Conservation (phyloP, 2,113 vertebrate genomes). For the Ctenomys sociabilis region DNA sequence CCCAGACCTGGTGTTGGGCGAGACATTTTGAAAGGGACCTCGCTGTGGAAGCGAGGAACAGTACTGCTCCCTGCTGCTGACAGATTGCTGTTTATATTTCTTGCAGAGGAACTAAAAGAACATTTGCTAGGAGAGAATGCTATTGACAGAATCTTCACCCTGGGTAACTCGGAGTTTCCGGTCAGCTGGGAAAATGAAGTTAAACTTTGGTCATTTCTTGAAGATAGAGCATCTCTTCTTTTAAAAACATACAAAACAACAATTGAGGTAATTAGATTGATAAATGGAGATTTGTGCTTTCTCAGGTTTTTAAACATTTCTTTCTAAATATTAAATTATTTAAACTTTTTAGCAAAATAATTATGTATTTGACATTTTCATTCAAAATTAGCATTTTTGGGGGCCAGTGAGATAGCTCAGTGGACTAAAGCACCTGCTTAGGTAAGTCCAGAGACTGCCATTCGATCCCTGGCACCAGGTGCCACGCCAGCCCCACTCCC, state of each 20-base stretch:
- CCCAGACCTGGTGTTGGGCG: fast-evolving
- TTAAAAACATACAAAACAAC: constrained; percentile 97
- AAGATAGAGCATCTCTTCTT: constrained; percentile 95
- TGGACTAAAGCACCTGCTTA: too few species aligned
- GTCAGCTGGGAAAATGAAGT: constrained; percentile 99
- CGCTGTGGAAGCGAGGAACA: not conserved
- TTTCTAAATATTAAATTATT: not conserved
- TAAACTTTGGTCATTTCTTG: constrained; percentile 98
- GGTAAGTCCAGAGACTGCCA: too few species aligned
- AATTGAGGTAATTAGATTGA: constrained; percentile 86
- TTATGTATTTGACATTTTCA: not conserved
- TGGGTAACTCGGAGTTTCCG: constrained; percentile 96
- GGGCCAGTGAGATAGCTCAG: too few species aligned
- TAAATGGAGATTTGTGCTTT: not conserved
- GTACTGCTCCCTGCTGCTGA: constrained; percentile 60
- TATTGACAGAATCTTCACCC: constrained; percentile 96
- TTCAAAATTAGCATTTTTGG: not conserved
- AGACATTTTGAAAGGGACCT: constrained; percentile 44
- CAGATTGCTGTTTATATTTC: constrained; percentile 71
- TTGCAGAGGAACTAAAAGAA: constrained; percentile 95
- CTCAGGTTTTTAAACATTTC: not conserved
- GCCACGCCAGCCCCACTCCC: too few species aligned
- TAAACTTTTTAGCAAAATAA: not conserved
- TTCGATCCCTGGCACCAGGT: too few species aligned
- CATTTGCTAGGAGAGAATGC: constrained; percentile 94